Conservation (phyloP, 2,888 invertebrate genomes). For the Dinocampus coccinellae region DNA sequence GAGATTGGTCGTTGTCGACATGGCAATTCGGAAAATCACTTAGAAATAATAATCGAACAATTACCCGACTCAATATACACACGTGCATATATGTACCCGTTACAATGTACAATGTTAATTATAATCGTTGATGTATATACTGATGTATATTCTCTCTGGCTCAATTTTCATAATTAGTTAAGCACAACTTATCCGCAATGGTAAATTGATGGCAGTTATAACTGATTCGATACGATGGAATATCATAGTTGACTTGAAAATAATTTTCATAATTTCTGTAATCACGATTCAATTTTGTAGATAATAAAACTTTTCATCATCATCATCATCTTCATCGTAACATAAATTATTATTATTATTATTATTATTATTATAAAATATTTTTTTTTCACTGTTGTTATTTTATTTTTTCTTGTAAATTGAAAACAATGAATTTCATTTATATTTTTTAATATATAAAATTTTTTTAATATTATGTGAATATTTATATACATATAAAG, state of each 20-base stretch:
- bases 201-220: background rate
- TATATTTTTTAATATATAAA: background rate
- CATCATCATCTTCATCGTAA: too few species aligned
- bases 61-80: slow-evolving; percentile 34
- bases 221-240: background rate
- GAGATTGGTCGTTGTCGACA: slow-evolving; percentile 45
- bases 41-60: slow-evolving; percentile 62
- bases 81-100: slow-evolving; percentile 43
- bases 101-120: slow-evolving; percentile 3
- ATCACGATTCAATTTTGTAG: slow-evolving; percentile 5
- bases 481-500: slow-evolving; percentile 49
- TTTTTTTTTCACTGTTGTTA: slow-evolving; percentile 23
- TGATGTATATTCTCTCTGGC: background rate
- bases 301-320: background rate
- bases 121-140: background rate
- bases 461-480: background rate
- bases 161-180: slow-evolving; percentile 24
- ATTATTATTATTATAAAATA: background rate
- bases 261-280: slow-evolving; percentile 21
- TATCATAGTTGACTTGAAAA: background rate
- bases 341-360: background rate
- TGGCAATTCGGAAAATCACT: slow-evolving; percentile 66
- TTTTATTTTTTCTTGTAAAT: slow-evolving; percentile 2
- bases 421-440: background rate
- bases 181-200: background rate